These are phyloP conservation scores for Tetragnatha montana DNA, from an alignment of 2,888 invertebrate genomes.

Conservation along the genomic window DNA sequence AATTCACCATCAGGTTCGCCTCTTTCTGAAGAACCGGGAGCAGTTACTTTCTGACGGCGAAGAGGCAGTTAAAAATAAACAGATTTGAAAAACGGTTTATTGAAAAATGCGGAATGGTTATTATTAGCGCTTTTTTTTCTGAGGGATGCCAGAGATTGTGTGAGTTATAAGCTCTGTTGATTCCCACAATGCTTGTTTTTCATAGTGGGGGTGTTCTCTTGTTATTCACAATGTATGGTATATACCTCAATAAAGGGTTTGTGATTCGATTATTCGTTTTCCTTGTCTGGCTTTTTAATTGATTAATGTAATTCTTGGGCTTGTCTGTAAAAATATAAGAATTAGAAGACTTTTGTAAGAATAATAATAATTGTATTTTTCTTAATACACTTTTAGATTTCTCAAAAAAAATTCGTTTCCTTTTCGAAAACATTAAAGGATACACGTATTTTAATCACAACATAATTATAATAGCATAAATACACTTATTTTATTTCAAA, in stretches of 20 bases:
- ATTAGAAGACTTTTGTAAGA: too few relatives aligned
- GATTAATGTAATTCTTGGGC: too few relatives aligned
- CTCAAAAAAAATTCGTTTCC: too few relatives aligned
- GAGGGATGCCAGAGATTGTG: conserved; percentile 11
- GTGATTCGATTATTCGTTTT: too few relatives aligned
- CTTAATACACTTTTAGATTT: too few relatives aligned
- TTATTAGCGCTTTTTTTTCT: conserved; percentile 12
- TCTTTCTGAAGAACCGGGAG: conserved; percentile 26
- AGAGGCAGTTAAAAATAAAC: conserved; percentile 48
- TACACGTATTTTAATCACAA: too few relatives aligned
- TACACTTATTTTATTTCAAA: too few relatives aligned
- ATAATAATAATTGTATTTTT: too few relatives aligned
- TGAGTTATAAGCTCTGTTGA: neutral
- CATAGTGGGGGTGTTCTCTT: neutral
- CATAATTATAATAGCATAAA: too few relatives aligned
- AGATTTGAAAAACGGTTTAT: conserved; percentile 51
- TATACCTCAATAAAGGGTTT: neutral
- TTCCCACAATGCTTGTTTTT: neutral
- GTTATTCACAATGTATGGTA: neutral
- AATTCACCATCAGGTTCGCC: conserved; percentile 29
- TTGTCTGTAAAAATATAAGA: too few relatives aligned
- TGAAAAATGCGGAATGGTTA: conserved; percentile 35
- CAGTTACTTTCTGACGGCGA: conserved; percentile 33
- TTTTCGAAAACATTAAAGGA: too few relatives aligned
- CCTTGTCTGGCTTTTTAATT: too few relatives aligned